Evolutionary conservation across 2,797 vertebrate species (phyloP).

Genomic region (Lithobates pipiens): DNA sequence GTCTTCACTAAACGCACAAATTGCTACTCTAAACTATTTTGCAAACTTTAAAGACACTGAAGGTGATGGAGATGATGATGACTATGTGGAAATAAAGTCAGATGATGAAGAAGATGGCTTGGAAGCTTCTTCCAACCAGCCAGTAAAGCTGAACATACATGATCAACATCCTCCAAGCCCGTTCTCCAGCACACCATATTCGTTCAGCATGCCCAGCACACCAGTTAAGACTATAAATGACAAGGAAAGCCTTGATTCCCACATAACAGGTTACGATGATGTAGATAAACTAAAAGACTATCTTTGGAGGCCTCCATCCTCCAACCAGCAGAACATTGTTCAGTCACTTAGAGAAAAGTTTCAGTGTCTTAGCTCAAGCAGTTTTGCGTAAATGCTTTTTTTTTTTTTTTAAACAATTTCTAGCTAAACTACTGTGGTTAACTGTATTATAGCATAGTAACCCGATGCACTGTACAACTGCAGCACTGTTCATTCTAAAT

Average conservation of each 20-base stretch:
- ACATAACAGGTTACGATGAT: slow-evolving; percentile 75
- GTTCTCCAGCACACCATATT: slow-evolving; percentile 62
- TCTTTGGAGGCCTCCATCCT: slow-evolving; percentile 88
- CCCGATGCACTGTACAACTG: slow-evolving; percentile 61
- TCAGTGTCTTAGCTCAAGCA: slow-evolving; percentile 97
- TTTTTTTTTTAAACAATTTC: background rate
- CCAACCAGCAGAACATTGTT: slow-evolving; percentile 90
- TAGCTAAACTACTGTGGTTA: slow-evolving; percentile 43
- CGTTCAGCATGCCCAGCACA: slow-evolving; percentile 76
- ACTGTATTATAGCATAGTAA: slow-evolving; percentile 46
- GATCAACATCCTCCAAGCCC: slow-evolving; percentile 60
- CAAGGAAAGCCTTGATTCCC: slow-evolving; percentile 68
- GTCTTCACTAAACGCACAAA: slow-evolving; percentile 82
- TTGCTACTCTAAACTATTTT: slow-evolving; percentile 92
- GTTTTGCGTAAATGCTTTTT: slow-evolving; percentile 83
- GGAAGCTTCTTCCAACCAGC: slow-evolving; percentile 63
- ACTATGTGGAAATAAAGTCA: slow-evolving; percentile 97
- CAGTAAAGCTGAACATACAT: slow-evolving; percentile 49
- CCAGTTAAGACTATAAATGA: slow-evolving; percentile 70
- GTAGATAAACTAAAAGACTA: slow-evolving; percentile 87
- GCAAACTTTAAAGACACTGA: slow-evolving; percentile 93
- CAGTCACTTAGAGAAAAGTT: slow-evolving; percentile 96
- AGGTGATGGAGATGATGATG: slow-evolving; percentile 85
- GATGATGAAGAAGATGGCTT: slow-evolving; percentile 87
- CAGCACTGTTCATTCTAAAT: slow-evolving; percentile 57